Evolutionary conservation across 2,113 vertebrate genomes (phyloP), one percentile per base, ranked within the genome.

Genomic region (Taurulus bubalis): DNA sequence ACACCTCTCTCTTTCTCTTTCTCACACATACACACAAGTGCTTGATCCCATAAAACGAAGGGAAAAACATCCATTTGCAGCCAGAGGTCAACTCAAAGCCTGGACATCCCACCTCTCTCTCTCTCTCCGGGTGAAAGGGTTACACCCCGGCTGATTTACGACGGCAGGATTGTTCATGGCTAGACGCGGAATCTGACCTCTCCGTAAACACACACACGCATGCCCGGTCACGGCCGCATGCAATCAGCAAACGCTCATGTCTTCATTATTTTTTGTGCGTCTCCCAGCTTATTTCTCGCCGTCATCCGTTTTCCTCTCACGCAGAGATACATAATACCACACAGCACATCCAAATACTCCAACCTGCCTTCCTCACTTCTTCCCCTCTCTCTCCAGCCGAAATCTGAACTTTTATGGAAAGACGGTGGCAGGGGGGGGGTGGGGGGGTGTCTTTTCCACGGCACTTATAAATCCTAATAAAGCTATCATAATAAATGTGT

Each of bases 401-500:
- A 89, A 88, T 69, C 26, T 76, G 69, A 93, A 91, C 85, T 81
- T 87, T 79, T 71, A 86, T 85, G 69, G 83, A 77, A 77, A 80
- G 84, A 59, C 71, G 16, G 62, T 24, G 69, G 73, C 26, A 72
- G 30, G 30, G 4, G 30, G 30, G 30, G 4, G 30, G 30, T 3
- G 30, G 11, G 18, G 51, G 63, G 82, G 72, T 58, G 71, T 82
- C 79, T 92, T 89, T 86, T 91, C 83, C 88, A 74, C 84, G 66
- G 85, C 75, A 36, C 71, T 75, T 88, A 88, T 88, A 89, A 91
- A 93, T 87, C 91, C 89, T 77, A 87, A 94, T 91, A 92, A 93
- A 94, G 92, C 91, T 86, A 90, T 91, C 86, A 91, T 91, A 93
- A 94, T 93, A 89, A 93, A 91, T 83, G 90, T 70, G 85, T 92